Base-by-base conservation (phyloP, 2,797 vertebrate genomes). In the Lateolabrax maculatus region DNA sequence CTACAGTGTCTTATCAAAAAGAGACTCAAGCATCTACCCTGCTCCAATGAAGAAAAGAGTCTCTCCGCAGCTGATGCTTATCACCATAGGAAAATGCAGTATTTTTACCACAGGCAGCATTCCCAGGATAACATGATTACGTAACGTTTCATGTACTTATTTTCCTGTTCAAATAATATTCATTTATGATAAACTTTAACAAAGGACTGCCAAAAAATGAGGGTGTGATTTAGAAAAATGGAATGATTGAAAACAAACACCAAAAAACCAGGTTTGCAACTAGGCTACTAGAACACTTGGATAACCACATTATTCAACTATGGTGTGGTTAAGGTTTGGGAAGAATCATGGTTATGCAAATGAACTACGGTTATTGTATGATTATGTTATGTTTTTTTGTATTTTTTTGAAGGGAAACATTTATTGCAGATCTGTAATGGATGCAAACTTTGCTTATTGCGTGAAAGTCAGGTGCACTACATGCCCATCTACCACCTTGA, bases 41-140 rank as follows among this genome's bases (percentile, higher is more conserved):
- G 55, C 65, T 74, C 72, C 67, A 74, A 44, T 25, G 60, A 72
- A 65, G 46, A 67, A 79, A 83, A 71, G 75, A 75, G 60, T 70
- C 55, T 61, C 60, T 75, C 67, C 65, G 72, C 75, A 81, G 29
- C 69, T 77, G 90, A 93, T 91, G 84, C 74, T 92, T 92, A 92
- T 92, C 91, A 77, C 44, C 58, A 46, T 36, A 25, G 69, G 49
- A 66, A 69, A 81, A 80, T 34, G 72, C 34, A 23, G 34, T 86
- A 70, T 71, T 90, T 86, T 75, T 58, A 88, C 92, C 62, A 79
- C 27, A 57, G 83, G 87, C 87, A 76, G 51, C 46, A 55, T 62
- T 83, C 71, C 46, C 71, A 70, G 82, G 72, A 88, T 87, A 88
- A 86, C 39, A 55, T 75, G 71, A 87, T 86, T 76, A 77, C 48